Percentiles rank a stretch among this genome's conserved stretches.
These are phyloP conservation scores for Eurypyga helias DNA, from an alignment of 2,113 vertebrate genomes.

Conservation along the genomic window DNA sequence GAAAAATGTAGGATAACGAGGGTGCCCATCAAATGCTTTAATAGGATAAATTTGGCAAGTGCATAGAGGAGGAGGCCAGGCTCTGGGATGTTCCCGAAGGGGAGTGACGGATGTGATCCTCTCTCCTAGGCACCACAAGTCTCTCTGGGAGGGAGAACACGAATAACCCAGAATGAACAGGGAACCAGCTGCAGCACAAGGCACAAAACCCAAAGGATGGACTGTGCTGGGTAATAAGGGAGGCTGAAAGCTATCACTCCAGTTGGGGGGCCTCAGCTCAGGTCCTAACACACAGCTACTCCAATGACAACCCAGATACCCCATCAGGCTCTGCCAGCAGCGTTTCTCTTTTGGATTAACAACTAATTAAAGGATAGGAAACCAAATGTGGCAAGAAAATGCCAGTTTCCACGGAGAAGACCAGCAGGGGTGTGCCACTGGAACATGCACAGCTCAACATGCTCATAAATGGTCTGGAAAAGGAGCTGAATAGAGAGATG, in stretches of 20 bases:
- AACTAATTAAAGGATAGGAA: neutral
- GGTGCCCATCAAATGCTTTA: neutral
- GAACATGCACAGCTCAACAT: neutral
- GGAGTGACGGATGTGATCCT: neutral
- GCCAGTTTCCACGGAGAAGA: neutral
- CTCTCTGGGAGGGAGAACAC: neutral
- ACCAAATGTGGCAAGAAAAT: neutral
- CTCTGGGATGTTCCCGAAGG: neutral
- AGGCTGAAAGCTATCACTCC: neutral
- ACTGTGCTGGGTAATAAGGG: neutral
- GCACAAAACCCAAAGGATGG: neutral
- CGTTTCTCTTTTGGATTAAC: neutral
- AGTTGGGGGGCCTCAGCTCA: neutral
- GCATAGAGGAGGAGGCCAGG: neutral
- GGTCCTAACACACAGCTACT: neutral
- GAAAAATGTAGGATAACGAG: neutral
- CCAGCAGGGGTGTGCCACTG: neutral
- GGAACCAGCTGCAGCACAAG: neutral
- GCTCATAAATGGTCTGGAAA: constrained; percentile 68
- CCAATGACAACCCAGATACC: neutral
- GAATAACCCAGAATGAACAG: neutral
- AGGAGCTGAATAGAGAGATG: constrained; percentile 32
- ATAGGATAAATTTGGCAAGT: neutral
- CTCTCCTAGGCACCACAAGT: neutral
- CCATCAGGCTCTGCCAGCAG: neutral